Conservation (phyloP, 2,113 vertebrate species). For the Cyanocitta stelleri region DNA sequence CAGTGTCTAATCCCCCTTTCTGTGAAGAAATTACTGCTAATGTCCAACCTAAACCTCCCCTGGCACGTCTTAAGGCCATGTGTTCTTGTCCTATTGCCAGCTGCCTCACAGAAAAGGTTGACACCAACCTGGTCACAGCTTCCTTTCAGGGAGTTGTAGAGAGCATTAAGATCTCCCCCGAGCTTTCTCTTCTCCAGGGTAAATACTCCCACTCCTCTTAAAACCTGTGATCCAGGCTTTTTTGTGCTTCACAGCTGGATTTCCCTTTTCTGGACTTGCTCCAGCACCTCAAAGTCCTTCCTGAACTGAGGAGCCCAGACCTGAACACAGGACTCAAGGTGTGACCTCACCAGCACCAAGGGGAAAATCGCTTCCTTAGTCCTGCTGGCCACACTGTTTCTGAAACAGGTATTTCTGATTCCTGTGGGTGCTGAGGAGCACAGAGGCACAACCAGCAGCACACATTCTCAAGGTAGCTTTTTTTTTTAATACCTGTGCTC, state of each 20-base stretch:
- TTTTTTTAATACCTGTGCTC: neutral
- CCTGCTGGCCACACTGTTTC: neutral
- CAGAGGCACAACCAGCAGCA: too few relatives aligned
- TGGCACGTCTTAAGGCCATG: neutral
- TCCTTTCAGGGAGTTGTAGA: neutral
- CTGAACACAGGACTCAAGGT: too few relatives aligned
- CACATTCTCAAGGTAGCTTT: too few relatives aligned
- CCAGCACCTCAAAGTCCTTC: neutral
- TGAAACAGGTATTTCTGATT: neutral
- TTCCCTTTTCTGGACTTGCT: neutral
- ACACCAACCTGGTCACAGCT: too few relatives aligned
- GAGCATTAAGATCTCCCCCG: neutral
- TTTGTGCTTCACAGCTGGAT: neutral
- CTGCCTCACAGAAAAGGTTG: neutral
- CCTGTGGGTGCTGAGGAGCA: too few relatives aligned
- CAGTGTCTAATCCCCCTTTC: neutral
- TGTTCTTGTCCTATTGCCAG: neutral
- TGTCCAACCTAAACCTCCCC: neutral
- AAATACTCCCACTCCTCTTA: neutral
- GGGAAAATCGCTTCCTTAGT: fast-evolving
- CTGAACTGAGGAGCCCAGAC: neutral
- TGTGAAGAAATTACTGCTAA: neutral
- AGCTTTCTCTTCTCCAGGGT: neutral
- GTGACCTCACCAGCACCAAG: neutral
- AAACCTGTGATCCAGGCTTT: neutral